These are phyloP conservation scores for Larimichthys crocea DNA, from an alignment of 2,113 vertebrate species.

Conservation along the genomic window DNA sequence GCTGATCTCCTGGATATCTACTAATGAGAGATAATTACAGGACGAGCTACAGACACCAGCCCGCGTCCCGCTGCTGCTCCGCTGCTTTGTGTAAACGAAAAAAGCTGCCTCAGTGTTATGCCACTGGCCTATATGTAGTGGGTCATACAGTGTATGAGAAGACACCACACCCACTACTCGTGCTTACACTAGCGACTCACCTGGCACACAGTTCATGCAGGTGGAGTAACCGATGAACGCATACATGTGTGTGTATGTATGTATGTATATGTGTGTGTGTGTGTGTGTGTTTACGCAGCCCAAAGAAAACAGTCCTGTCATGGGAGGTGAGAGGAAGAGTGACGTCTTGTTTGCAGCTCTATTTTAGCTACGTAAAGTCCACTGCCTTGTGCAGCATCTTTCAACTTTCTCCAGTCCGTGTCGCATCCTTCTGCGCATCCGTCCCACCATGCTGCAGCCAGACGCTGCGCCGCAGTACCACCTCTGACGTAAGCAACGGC, in stretches of 20 bases:
- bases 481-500: constrained; percentile 54
- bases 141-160: constrained; percentile 44
- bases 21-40: constrained; percentile 37
- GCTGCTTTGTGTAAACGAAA: constrained; percentile 67
- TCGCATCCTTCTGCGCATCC: constrained; percentile 46
- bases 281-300: constrained; percentile 1
- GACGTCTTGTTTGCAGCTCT: background rate
- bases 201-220: constrained; percentile 59
- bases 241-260: background rate
- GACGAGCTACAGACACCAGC: constrained; percentile 48
- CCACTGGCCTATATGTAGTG: constrained; percentile 48
- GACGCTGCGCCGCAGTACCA: constrained; percentile 42
- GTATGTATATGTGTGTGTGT: background rate
- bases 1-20: constrained; percentile 6
- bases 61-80: constrained; percentile 52
- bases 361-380: background rate
- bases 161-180: constrained; percentile 75
- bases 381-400: constrained; percentile 19
- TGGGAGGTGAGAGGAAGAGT: background rate
- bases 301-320: background rate
- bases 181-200: constrained; percentile 66
- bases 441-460: constrained; percentile 48
- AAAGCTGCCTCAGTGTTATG: constrained; percentile 72
- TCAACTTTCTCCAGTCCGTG: constrained; percentile 47
- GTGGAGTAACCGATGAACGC: constrained; percentile 40